A percentile compares a stretch with the other conserved stretches of the same genome.
Evolutionary conservation across 2,113 vertebrate species (phyloP).

Genomic region (Gymnarchus niloticus): DNA sequence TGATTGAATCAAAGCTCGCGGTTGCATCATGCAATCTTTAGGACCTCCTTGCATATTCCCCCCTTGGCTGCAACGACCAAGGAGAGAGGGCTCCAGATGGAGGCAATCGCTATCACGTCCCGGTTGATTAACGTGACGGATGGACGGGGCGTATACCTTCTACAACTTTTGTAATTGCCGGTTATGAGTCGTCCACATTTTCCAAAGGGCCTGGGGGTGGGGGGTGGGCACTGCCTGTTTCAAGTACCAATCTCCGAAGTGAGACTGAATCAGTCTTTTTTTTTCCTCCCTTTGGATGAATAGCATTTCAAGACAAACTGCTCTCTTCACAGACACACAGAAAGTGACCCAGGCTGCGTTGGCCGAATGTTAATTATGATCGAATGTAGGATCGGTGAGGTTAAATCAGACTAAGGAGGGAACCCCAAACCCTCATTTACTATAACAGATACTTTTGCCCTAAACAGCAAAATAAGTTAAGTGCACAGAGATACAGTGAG

Average conservation of each 20-base stretch:
- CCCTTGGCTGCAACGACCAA: background rate
- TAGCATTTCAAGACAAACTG: background rate
- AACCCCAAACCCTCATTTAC: background rate
- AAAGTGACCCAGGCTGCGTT: background rate
- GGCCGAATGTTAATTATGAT: background rate
- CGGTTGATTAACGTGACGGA: background rate
- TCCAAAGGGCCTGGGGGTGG: background rate
- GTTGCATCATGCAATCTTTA: too few relatives aligned
- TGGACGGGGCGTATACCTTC: background rate
- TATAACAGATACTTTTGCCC: background rate
- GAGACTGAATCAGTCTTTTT: background rate
- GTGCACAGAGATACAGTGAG: background rate
- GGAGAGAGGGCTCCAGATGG: constrained; percentile 14
- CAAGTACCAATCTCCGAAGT: background rate
- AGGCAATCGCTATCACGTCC: background rate
- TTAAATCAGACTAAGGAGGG: background rate
- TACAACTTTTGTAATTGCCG: constrained; percentile 9
- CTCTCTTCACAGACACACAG: background rate
- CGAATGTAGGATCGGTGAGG: background rate
- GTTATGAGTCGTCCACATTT: background rate
- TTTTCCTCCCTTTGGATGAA: background rate
- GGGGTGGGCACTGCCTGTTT: background rate
- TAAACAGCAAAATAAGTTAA: background rate
- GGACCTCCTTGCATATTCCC: too few relatives aligned
- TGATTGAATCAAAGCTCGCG: too few relatives aligned